Evolutionary conservation across 2,888 invertebrate species (phyloP).

Genomic region (Torymus aiolomorphi): DNA sequence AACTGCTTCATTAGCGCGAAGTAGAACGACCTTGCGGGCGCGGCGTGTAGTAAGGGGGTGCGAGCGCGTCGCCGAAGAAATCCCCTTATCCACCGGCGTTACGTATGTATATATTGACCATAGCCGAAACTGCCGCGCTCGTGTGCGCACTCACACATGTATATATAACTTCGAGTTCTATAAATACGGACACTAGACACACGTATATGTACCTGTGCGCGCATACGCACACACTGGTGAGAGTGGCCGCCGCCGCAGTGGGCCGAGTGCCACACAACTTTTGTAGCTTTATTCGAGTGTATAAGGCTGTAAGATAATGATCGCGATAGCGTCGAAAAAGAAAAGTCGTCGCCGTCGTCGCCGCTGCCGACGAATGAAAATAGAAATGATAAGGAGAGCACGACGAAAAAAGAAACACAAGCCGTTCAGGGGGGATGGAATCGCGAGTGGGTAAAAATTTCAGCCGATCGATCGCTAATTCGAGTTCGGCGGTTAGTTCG

Average conservation of each 20-base stretch:
- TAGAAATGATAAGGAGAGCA: slow-evolving; percentile 48
- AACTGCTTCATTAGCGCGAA: not conserved
- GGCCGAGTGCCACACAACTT: slow-evolving; percentile 35
- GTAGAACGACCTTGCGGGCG: slow-evolving; percentile 18
- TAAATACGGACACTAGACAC: slow-evolving; percentile 42
- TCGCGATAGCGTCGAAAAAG: slow-evolving; percentile 38
- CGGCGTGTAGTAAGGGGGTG: not conserved
- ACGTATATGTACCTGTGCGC: not conserved
- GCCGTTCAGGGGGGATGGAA: too few relatives aligned
- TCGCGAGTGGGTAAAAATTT: too few relatives aligned
- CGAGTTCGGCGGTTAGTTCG: too few relatives aligned
- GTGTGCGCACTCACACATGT: not conserved
- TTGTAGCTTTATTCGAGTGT: slow-evolving; percentile 40
- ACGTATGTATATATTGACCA: not conserved
- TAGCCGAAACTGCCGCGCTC: not conserved
- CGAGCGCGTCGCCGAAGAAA: not conserved
- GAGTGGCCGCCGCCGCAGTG: not conserved
- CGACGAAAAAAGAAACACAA: too few relatives aligned
- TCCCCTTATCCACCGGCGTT: too few relatives aligned
- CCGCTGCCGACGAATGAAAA: slow-evolving; percentile 36
- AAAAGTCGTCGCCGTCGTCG: slow-evolving; percentile 14
- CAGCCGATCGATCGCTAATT: too few relatives aligned
- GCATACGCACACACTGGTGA: too few relatives aligned
- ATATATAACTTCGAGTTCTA: slow-evolving; percentile 42
- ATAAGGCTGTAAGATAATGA: slow-evolving; percentile 50